phyloP scores from a whole-genome alignment of 1,140 invertebrate genomes.

The Homarus americanus region DNA sequence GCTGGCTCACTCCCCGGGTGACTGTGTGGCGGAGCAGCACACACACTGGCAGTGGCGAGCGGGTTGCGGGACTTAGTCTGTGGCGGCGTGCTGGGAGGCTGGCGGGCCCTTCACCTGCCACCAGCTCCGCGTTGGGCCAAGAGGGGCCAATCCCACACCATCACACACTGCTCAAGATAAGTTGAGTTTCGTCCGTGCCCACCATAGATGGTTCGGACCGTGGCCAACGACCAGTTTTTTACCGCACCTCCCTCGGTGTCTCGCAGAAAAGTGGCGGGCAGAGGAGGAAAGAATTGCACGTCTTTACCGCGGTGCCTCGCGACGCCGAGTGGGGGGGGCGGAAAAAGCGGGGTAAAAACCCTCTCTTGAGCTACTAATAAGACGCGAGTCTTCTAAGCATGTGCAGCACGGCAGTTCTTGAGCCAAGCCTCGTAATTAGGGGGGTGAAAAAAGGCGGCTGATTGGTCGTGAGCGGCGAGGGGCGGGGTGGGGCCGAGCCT shows the following conservation, averaged over 20 bases:
- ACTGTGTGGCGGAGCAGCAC: conserved; percentile 38
- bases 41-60: conserved; percentile 60
- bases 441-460: conserved; percentile 76
- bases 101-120: conserved; percentile 57
- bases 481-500: conserved; percentile 75
- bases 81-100: conserved; percentile 57
- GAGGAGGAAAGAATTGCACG: conserved; percentile 75
- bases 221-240: conserved; percentile 74
- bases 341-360: conserved; percentile 75
- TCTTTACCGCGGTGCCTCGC: conserved; percentile 75
- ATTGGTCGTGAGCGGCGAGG: conserved; percentile 75
- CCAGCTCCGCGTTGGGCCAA: conserved; percentile 51
- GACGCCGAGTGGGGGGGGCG: conserved; percentile 75
- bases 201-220: conserved; percentile 69
- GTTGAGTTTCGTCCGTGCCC: conserved; percentile 56
- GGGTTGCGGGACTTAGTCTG: conserved; percentile 64
- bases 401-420: conserved; percentile 75
- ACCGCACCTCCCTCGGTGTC: conserved; percentile 71
- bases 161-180: conserved; percentile 71
- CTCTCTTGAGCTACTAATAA: conserved; percentile 76
- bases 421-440: conserved; percentile 75
- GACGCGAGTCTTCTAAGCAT: conserved; percentile 76
- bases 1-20: conserved; percentile 32
- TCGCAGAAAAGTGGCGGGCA: conserved; percentile 73
- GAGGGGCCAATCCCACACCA: conserved; percentile 71